These are phyloP conservation scores for Pangasianodon gigas DNA, from an alignment of 2,113 vertebrate genomes.

Conservation along the genomic window DNA sequence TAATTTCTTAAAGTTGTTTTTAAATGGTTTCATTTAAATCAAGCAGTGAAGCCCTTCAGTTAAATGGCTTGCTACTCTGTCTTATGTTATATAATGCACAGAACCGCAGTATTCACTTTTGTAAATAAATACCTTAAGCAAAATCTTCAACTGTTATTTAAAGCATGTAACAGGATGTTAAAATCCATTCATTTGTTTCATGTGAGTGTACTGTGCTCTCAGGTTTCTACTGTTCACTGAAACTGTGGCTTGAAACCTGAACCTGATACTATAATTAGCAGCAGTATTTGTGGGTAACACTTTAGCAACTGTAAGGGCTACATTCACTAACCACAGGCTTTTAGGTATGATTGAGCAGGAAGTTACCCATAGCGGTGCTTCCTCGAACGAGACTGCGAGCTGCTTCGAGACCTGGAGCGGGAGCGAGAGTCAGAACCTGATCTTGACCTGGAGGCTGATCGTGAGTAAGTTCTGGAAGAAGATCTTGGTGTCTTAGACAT, in stretches of 20 bases:
- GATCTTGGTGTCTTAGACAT: slow-evolving; percentile 96
- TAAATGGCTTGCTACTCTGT: background rate
- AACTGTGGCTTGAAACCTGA: slow-evolving; percentile 13
- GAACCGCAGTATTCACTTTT: background rate
- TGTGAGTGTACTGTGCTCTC: background rate
- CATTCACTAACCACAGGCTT: background rate
- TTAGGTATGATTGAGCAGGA: background rate
- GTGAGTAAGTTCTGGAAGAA: slow-evolving; percentile 88
- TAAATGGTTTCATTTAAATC: background rate
- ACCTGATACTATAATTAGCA: background rate
- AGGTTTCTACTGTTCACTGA: background rate
- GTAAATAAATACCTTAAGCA: background rate
- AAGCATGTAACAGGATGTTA: background rate
- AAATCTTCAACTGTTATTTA: background rate
- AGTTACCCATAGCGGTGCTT: slow-evolving; percentile 89
- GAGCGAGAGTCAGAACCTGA: slow-evolving; percentile 89
- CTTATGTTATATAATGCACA: background rate
- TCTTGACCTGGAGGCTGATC: slow-evolving; percentile 84
- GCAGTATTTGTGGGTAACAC: background rate
- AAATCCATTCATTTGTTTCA: background rate
- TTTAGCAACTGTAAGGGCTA: background rate
- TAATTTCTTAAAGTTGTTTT: background rate
- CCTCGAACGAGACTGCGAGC: slow-evolving; percentile 82
- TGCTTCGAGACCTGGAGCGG: slow-evolving; percentile 79
- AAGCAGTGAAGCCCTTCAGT: background rate